These are phyloP conservation scores for Synodontis membranacea DNA, from an alignment of 2,113 vertebrate species.

Conservation along the genomic window DNA sequence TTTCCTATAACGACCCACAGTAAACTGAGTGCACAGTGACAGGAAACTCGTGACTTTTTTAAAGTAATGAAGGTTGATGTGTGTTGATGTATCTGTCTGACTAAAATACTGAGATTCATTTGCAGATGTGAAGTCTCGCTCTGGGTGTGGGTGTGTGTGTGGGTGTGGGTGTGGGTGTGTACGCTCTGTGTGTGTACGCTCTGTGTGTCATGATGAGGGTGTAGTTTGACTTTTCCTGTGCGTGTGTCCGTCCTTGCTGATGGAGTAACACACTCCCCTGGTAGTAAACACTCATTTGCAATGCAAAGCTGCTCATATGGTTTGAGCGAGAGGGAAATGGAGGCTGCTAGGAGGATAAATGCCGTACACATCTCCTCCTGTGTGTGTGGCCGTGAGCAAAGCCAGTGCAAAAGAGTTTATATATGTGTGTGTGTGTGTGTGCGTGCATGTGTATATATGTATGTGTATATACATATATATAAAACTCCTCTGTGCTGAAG, in stretches of 20 bases:
- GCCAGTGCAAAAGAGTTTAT: no score
- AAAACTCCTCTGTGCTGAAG: no score
- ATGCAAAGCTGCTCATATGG: constrained; percentile 20
- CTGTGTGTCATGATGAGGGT: neutral
- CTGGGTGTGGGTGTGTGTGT: neutral
- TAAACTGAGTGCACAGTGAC: no score
- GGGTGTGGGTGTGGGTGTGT: neutral
- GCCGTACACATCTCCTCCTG: neutral
- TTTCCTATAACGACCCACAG: neutral
- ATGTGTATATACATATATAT: no score
- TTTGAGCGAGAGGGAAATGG: neutral
- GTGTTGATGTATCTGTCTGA: neutral
- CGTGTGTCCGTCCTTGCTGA: neutral
- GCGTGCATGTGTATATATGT: no score
- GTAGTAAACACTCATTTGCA: constrained; percentile 44
- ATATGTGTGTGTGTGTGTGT: no score
- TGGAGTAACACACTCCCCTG: neutral
- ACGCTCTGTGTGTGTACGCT: neutral
- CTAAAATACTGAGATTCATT: neutral
- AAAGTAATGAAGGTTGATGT: neutral
- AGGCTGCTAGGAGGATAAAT: neutral
- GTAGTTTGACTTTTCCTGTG: neutral
- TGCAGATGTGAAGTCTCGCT: neutral
- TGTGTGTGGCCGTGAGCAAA: neutral
- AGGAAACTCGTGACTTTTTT: neutral